Evolutionary conservation across 2,888 invertebrate species (phyloP), one percentile per base, ranked within the genome.

Genomic region (Psococerastis gibbosa): DNA sequence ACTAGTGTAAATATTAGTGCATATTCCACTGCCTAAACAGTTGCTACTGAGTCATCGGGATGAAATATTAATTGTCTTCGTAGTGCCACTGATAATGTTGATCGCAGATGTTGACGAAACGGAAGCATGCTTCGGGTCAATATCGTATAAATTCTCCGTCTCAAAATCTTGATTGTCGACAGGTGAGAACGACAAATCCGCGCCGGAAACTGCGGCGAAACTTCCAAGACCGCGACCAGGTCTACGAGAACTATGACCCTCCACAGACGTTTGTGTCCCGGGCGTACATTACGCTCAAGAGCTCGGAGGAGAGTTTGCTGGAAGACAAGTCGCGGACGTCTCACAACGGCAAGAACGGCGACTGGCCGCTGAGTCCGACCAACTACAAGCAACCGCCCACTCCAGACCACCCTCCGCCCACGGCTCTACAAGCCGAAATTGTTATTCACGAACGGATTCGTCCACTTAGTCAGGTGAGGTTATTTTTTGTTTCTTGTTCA

Each of bases 331-430:
- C 15, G 20, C 15, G 20, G 22, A 20, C 18, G 17, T 20, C 38
- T 6, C 17, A 45, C 22, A 49, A 48, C 18, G 46, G 46, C 8
- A 46, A 35, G 11, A 43, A 45, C 17, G 44, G 44, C 8, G 18
- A 43, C 22, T 59, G 70, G 53, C 91, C 91, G 0, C 65, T 83
- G 53, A 88, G 87, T 52, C 91, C 91, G 16, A 84, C 87, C 41
- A 83, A 87, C 58, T 89, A 89, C 55, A 73, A 76, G 43, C 89
- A 91, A 62, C 89, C 91, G 9, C 87, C 91, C 8, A 92, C 91
- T 9, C 91, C 91, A 0, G 89, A 91, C 53, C 89, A 89, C 64
- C 89, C 91, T 3, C 91, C 92, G 2, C 92, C 92, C 0, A 79
- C 87, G 8, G 87, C 91, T 3, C 70, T 74, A 54, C 85, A 88